Conservation (phyloP, 2,113 vertebrate genomes). For the Menura novaehollandiae region DNA sequence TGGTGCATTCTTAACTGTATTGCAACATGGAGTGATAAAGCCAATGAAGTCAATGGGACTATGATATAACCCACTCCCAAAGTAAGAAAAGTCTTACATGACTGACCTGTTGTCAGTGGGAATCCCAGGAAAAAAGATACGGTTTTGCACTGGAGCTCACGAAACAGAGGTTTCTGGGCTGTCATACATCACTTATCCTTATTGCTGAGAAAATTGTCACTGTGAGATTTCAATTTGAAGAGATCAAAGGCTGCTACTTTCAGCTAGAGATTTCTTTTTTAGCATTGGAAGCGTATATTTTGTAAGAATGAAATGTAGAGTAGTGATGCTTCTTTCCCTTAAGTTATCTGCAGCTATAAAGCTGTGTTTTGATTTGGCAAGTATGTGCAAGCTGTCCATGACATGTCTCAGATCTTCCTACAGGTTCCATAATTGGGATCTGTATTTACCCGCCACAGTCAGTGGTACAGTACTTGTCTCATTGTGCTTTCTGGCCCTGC, state of each 20-base stretch:
- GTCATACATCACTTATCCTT: neutral
- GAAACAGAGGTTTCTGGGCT: neutral
- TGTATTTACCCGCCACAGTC: neutral
- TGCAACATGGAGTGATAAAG: neutral
- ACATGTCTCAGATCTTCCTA: neutral
- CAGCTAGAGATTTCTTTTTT: neutral
- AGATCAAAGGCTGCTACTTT: neutral
- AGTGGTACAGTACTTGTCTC: neutral
- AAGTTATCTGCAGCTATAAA: neutral
- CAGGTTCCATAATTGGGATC: rapidly evolving
- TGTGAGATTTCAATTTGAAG: neutral
- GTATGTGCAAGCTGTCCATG: neutral
- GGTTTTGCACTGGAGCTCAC: neutral
- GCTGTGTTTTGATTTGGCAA: neutral
- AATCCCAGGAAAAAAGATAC: neutral
- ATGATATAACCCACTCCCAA: neutral
- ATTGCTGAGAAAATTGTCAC: neutral
- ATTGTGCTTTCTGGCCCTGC: neutral
- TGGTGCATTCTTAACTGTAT: neutral
- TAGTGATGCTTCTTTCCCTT: neutral
- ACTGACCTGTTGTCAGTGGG: neutral
- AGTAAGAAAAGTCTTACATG: neutral
- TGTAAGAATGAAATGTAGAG: neutral
- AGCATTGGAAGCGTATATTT: neutral
- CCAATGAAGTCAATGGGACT: neutral